These are phyloP conservation scores for Aselliscus stoliczkanus DNA, from an alignment of 2,797 vertebrate species.

Conservation along the genomic window DNA sequence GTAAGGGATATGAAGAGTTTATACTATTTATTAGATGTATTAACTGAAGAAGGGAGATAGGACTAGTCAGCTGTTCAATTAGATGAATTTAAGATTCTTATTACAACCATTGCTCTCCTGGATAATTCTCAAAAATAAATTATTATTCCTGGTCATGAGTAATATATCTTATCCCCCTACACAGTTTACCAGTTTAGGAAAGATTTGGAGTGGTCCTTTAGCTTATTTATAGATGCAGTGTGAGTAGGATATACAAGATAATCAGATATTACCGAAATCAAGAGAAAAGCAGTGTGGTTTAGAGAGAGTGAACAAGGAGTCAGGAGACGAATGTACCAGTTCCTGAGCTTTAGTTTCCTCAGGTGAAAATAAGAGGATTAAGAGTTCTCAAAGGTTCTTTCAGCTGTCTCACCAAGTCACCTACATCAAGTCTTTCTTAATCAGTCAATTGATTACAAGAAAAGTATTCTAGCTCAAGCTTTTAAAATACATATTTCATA, in stretches of 20 bases:
- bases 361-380: slow-evolving; percentile 24
- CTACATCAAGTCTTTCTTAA: slow-evolving; percentile 9
- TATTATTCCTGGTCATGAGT: not conserved
- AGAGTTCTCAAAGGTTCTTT: not conserved
- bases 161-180: not conserved
- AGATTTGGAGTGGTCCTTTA: slow-evolving; percentile 17
- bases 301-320: not conserved
- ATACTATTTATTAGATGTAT: not conserved
- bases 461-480: slow-evolving; percentile 11
- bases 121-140: slow-evolving; percentile 10
- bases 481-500: not conserved
- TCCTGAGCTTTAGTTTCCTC: not conserved
- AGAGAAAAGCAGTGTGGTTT: not conserved
- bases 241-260: not conserved
- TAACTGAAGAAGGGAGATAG: not conserved
- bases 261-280: not conserved
- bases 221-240: not conserved
- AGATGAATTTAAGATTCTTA: slow-evolving; percentile 17
- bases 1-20: not conserved
- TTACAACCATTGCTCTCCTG: not conserved
- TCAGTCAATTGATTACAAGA: not conserved
- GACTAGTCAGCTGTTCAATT: not conserved
- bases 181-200: slow-evolving; percentile 24
- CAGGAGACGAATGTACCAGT: not conserved
- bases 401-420: not conserved